A percentile compares a stretch with the other conserved stretches of the same genome.
Evolutionary conservation across 2,113 vertebrate species (phyloP).

Genomic region (Megaleporinus macrocephalus): DNA sequence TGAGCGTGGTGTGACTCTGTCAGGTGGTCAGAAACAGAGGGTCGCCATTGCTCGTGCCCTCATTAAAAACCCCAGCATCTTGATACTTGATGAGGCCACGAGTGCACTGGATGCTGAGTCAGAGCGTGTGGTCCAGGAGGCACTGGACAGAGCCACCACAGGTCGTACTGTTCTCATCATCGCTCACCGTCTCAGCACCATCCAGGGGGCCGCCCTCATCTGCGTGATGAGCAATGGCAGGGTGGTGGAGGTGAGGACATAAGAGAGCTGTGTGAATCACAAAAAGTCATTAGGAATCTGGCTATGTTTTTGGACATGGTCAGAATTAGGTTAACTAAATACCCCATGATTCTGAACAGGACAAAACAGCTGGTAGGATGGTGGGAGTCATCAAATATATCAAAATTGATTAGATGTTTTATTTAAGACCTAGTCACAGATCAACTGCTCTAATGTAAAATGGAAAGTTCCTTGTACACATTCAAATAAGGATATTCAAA

Average conservation of each 20-base stretch:
- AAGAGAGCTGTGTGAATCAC: not conserved
- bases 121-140: constrained; percentile 88
- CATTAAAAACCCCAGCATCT: constrained; percentile 87
- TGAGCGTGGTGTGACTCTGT: constrained; percentile 87
- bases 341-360: too few species aligned
- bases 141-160: constrained; percentile 82
- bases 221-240: constrained; percentile 86
- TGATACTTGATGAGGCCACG: constrained; percentile 94
- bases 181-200: constrained; percentile 94
- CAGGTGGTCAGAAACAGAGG: constrained; percentile 94
- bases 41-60: constrained; percentile 92
- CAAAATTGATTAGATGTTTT: too few species aligned
- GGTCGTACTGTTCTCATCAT: constrained; percentile 95
- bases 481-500: too few species aligned
- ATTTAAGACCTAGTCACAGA: too few species aligned
- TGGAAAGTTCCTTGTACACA: too few species aligned
- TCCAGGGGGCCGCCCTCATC: constrained; percentile 84
- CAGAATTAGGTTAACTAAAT: not conserved
- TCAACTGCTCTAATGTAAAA: too few species aligned
- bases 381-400: too few species aligned
- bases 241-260: constrained; percentile 84
- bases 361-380: too few species aligned
- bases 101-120: constrained; percentile 90
- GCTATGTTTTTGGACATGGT: constrained; percentile 21
- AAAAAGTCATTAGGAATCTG: not conserved